Base-by-base conservation (phyloP, 1,140 invertebrate species). In the Tetraneura akinire region DNA sequence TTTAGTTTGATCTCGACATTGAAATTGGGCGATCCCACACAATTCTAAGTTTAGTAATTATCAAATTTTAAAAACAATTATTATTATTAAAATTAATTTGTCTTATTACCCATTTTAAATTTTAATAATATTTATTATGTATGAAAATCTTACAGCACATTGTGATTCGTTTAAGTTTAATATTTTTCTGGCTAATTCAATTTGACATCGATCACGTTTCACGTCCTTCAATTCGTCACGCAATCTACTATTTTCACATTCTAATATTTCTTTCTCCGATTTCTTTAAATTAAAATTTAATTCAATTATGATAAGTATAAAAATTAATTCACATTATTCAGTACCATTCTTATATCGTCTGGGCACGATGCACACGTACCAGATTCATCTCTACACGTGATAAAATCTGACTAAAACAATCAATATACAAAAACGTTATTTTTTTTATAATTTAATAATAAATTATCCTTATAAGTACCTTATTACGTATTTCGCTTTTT, bases 171-270 rank as follows among this genome's bases (percentile, higher is more conserved):
- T 23, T 23, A 78, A 21, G 21, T 78, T 78, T 45, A 78, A 42
- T 45, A 78, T 23, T 78, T 78, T 78, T 29, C 42, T 78, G 3
- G 73, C 73, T 26, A 78, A 45, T 45, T 78, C 73, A 0, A 78
- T 78, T 42, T 78, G 73, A 10, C 53, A 78, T 10, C 21, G 32
- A 26, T 78, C 73, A 13, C 73, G 73, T 42, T 78, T 60, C 5
- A 47, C 3, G 26, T 18, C 55, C 21, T 60, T 60, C 10, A 78
- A 49, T 45, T 60, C 73, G 9, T 57, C 29, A 14, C 55, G 55
- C 21, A 78, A 45, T 10, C 37, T 32, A 29, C 47, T 16, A 0
- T 26, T 60, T 29, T 78, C 73, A 14, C 8, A 14, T 4, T 60
- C 6, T 18, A 78, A 45, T 0, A 11, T 10, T 66, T 66, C n/a